phyloP scores from a whole-genome alignment of 2,888 invertebrate genomes.

The Drosophila kuntzei region DNA sequence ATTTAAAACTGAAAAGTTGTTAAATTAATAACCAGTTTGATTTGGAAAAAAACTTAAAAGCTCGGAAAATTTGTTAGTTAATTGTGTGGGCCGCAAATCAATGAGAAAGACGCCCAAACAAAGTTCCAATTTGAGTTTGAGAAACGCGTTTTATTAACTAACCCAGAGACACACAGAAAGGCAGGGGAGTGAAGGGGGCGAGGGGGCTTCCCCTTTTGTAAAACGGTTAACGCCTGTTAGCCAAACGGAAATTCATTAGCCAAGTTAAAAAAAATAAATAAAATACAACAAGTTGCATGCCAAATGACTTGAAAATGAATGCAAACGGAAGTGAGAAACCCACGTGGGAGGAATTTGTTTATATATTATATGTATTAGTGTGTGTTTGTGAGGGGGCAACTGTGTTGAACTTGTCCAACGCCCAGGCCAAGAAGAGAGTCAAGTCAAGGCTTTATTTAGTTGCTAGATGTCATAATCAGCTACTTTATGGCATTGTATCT shows the following conservation, averaged over 20 bases:
- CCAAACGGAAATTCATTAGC: conserved; percentile 79
- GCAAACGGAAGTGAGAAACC: conserved; percentile 67
- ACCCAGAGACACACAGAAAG: conserved; percentile 52
- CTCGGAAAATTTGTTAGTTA: conserved; percentile 35
- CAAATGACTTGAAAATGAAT: conserved; percentile 40
- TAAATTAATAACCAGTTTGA: conserved; percentile 25
- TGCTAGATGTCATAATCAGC: conserved; percentile 48
- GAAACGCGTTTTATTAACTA: conserved; percentile 42
- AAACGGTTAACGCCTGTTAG: conserved; percentile 51
- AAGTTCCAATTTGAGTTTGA: conserved; percentile 23
- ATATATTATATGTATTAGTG: conserved; percentile 1
- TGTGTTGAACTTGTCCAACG: conserved; percentile 58
- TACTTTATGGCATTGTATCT: conserved; percentile 38
- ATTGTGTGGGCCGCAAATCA: conserved; percentile 57
- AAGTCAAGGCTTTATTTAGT: conserved; percentile 64
- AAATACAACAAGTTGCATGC: conserved; percentile 27
- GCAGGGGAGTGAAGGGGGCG: neutral
- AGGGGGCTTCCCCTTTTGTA: neutral
- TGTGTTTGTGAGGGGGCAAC: neutral
- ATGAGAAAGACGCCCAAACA: conserved; percentile 58
- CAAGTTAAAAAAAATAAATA: conserved; percentile 42
- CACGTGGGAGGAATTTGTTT: conserved; percentile 51
- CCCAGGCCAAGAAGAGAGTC: conserved; percentile 46
- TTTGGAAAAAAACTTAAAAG: neutral
- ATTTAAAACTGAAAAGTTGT: neutral